Evolutionary conservation across 2,797 vertebrate genomes (phyloP).

Genomic region (Rousettus madagascariensis): DNA sequence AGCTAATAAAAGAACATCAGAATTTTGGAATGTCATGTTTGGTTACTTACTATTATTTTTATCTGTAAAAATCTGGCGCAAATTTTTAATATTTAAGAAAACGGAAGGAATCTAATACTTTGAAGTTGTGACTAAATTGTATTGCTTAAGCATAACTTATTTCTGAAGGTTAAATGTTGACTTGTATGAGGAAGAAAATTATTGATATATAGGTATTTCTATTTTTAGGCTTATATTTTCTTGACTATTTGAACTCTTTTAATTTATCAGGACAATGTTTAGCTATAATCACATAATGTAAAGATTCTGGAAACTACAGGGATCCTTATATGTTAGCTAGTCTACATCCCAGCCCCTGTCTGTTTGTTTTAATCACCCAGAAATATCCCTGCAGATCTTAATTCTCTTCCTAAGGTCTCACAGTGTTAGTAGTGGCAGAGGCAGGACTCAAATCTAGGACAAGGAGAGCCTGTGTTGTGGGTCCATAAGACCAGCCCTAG

Average conservation of each 20-base stretch:
- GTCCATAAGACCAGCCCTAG: background rate
- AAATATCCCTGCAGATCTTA: background rate
- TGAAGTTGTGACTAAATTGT: background rate
- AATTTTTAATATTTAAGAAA: constrained; percentile 14
- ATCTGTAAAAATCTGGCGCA: background rate
- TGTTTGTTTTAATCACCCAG: background rate
- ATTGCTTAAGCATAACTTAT: background rate
- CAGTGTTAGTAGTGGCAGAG: background rate
- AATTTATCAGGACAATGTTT: background rate
- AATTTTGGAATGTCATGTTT: background rate
- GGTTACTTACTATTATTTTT: constrained; percentile 27
- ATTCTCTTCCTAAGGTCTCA: background rate
- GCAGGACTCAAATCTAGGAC: background rate
- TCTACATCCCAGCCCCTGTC: background rate
- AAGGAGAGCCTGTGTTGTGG: background rate
- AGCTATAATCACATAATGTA: background rate
- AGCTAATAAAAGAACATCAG: background rate
- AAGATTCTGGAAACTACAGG: background rate
- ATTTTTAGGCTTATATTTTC: constrained; percentile 1
- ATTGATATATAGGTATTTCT: background rate
- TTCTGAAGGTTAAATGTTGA: constrained; percentile 29
- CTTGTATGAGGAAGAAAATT: background rate
- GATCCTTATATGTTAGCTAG: background rate
- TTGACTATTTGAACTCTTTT: constrained; percentile 36
- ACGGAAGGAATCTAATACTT: background rate